phyloP scores from a whole-genome alignment of 1,140 invertebrate species.

The Anthonomus grandis region DNA sequence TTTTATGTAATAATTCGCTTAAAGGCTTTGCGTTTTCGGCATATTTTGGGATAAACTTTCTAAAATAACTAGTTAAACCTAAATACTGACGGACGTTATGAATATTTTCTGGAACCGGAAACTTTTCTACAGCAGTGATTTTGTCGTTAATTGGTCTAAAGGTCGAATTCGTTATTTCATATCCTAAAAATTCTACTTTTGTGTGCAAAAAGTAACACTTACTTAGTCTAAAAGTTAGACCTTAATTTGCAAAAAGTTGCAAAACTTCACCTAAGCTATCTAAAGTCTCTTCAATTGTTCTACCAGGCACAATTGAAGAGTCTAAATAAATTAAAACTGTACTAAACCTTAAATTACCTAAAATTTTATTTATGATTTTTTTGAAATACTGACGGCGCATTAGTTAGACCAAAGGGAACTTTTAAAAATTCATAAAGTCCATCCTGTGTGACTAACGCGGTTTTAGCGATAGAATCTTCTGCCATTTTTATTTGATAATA shows the following conservation, averaged over 20 bases:
- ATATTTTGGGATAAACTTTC: background rate
- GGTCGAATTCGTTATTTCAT: conserved; percentile 6
- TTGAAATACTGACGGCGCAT: conserved; percentile 32
- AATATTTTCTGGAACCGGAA: conserved; percentile 1
- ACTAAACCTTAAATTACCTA: conserved; percentile 19
- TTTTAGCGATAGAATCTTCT: conserved; percentile 30
- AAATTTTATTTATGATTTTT: conserved; percentile 17
- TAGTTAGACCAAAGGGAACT: conserved; percentile 37
- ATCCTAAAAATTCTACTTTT: conserved; percentile 6
- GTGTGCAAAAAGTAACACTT: conserved; percentile 10
- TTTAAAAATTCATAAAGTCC: conserved; percentile 36
- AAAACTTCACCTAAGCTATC: background rate
- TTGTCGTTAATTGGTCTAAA: background rate
- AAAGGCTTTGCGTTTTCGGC: background rate
- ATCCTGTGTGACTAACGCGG: conserved; percentile 32
- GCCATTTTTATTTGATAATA: conserved; percentile 41
- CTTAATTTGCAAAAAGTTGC: background rate
- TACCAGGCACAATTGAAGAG: conserved; percentile 39
- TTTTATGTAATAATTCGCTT: background rate
- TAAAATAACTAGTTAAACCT: background rate
- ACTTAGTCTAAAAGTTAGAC: conserved; percentile 1
- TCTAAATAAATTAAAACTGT: conserved; percentile 39
- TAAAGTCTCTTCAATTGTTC: background rate
- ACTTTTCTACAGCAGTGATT: conserved; percentile 24
- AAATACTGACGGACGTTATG: background rate